Evolutionary conservation across 2,797 vertebrate species (phyloP), one percentile per base, ranked within the genome.

Genomic region (Gadopsis marmoratus): DNA sequence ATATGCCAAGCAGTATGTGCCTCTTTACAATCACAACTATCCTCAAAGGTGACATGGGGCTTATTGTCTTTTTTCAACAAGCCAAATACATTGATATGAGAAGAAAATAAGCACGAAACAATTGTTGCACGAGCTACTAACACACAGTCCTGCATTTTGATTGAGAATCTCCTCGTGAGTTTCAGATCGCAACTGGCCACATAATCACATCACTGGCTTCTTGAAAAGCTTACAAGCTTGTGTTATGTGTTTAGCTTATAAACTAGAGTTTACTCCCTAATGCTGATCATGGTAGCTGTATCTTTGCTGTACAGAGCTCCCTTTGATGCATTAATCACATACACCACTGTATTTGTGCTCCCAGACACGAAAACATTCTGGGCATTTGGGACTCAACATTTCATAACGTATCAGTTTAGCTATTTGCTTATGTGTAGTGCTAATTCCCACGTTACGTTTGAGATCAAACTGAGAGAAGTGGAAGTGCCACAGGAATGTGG

Each of bases 181-280:
- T 81, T 74, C 51, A 79, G 74, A 62, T 85, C 65, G 35, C 48
- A 77, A 71, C 70, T 82, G 59, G 71, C 79, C 59, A 85, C 67
- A 62, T 91, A 92, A 94, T 92, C 85, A 89, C 88, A 89, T 90
- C 87, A 82, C 35, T 91, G 86, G 74, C 83, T 85, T 86, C 71
- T 86, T 84, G 83, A 89, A 81, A 80, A 73, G 85, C 86, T 90
- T 84, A 74, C 54, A 79, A 68, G 74, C 82, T 84, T 59, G 67
- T 79, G 75, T 86, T 84, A 43, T 78, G 51, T 78, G 78, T 73
- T 90, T 90, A 91, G 78, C 48, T 88, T 81, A 50, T 66, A 86
- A 89, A 90, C 61, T 75, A 81, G 84, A 78, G 74, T 67, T 83
- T 75, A 50, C 85, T 86, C 45, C 45, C 78, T 78, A 87, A 89